Percentiles rank a stretch among this genome's conserved stretches.
Conservation (phyloP, 2,113 vertebrate species). For the Oostethus manadensis region DNA sequence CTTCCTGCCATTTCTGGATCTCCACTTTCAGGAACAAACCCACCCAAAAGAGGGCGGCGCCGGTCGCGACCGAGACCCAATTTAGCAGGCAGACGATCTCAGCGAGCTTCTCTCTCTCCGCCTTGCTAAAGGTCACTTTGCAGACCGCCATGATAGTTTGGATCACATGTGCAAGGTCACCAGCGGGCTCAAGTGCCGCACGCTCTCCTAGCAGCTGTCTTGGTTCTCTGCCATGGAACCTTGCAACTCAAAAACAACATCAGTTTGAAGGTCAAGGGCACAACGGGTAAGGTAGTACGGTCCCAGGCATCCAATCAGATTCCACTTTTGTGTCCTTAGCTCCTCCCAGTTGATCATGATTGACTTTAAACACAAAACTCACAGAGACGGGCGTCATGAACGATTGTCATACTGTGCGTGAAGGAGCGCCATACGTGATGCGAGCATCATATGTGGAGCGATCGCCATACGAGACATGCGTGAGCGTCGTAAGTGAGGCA, state of each 20-base stretch:
- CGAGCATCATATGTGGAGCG: too few relatives aligned
- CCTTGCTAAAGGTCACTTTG: constrained; percentile 82
- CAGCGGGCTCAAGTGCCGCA: too few relatives aligned
- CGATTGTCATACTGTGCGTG: too few relatives aligned
- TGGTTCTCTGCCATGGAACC: background rate
- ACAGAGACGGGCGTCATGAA: too few relatives aligned
- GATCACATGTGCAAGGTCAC: too few relatives aligned
- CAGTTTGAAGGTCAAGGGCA: constrained; percentile 1
- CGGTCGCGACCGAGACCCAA: constrained; percentile 82
- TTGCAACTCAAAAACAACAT: background rate
- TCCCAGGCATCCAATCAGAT: background rate
- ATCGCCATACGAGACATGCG: too few relatives aligned
- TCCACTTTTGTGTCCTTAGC: background rate
- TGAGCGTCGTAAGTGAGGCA: too few relatives aligned
- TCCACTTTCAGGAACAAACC: constrained; percentile 83
- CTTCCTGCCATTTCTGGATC: constrained; percentile 77
- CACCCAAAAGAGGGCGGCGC: constrained; percentile 77
- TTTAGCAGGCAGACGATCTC: constrained; percentile 84
- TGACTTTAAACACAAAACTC: background rate
- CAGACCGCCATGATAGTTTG: constrained; percentile 75
- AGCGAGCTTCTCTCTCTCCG: constrained; percentile 76
- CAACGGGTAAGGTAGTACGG: too few relatives aligned
- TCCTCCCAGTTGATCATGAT: background rate
- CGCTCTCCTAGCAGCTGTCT: background rate
- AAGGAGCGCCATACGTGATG: too few relatives aligned